Base-by-base conservation (phyloP, 1,140 invertebrate species). In the Calephelis virginiensis region DNA sequence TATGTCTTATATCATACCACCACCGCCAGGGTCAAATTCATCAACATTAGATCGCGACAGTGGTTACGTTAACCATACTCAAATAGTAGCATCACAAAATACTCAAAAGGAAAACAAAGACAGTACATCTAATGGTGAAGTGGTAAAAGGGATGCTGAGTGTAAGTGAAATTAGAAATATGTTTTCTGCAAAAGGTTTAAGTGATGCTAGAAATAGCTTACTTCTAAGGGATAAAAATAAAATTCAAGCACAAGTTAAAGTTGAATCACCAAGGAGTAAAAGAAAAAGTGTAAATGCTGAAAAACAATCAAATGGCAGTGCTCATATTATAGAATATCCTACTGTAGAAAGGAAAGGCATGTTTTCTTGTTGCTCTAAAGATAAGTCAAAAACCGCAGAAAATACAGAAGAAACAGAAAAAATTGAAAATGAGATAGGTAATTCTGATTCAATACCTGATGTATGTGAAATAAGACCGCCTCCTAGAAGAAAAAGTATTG, bases 1-100 rank as follows among this genome's bases (percentile, higher is more conserved):
- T 50, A 94, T 95, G 89, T 94, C 95, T 0, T 95, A 95, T 68
- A 96, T 96, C 46, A 96, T 96, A 78, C 96, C 96, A 46, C 96
- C 96, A 5, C 96, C 96, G 0, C 96, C 96, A 0, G 80, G 89
- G 4, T 91, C 92, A 0, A 89, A 91, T 66, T 80, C 82, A 28
- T 90, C 86, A 6, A 86, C 84, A 40, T 78, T 89, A 84, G 82
- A 86, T 75, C 83, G 82, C 78, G 85, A 90, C 50, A 76, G 75
- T 40, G 86, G 76, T 69, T 89, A 91, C 70, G 77, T 79, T n/a
- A 87, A 89, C 72, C 85, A 89, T 75, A 81, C 72, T 65, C 81
- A 87, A 75, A 75, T 56, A 9, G 40, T 47, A 12, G 1, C 40
- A 47, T 28, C 43, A 45, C 45, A 45, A 43, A 64, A 45, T 12